Conservation (phyloP, 2,113 vertebrate genomes). For the Oenanthe oenanthe region DNA sequence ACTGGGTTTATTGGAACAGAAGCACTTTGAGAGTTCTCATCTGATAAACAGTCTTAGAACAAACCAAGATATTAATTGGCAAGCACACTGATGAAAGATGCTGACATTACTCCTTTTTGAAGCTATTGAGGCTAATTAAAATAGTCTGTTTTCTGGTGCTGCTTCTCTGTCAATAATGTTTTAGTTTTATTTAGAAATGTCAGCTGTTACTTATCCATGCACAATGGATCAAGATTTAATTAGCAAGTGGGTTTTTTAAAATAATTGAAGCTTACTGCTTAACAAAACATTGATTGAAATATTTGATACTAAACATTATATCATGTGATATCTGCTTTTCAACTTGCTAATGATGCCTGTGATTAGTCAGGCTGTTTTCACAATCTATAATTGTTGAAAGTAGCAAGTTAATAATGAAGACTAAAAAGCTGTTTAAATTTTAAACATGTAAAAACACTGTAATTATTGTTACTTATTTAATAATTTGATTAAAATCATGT, state of each 20-base stretch:
- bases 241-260: background rate
- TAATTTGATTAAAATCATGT: background rate
- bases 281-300: conserved; percentile 14
- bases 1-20: background rate
- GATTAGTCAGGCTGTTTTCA: background rate
- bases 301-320: background rate
- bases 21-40: background rate
- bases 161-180: background rate
- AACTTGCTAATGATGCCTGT: background rate
- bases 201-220: background rate
- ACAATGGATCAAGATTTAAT: background rate
- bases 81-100: background rate
- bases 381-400: background rate
- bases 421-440: background rate
- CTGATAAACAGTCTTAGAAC: background rate
- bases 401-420: background rate
- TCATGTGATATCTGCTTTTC: background rate
- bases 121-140: background rate
- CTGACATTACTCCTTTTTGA: background rate
- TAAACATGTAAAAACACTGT: background rate
- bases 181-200: conserved; percentile 1
- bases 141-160: background rate
- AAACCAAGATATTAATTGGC: background rate
- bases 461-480: background rate
- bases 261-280: background rate